Evolutionary conservation across 1,140 invertebrate genomes (phyloP), one percentile per base, ranked within the genome.

Genomic region (Ceratina australensis): DNA sequence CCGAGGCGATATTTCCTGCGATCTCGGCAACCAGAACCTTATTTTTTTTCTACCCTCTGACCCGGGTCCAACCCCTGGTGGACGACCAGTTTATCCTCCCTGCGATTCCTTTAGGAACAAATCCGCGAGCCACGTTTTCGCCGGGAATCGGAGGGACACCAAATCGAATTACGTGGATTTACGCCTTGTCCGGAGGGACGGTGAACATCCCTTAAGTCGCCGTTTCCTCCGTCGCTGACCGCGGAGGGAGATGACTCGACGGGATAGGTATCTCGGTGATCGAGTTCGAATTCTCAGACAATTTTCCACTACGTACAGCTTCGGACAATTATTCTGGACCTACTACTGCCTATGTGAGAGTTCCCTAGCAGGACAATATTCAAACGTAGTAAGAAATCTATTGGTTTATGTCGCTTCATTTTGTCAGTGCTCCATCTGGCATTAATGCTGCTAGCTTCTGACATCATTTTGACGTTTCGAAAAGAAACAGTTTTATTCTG

Each of bases 151-250:
- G 84, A 83, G 80, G 84, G 80, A 80, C 71, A 82, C 61, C 83
- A 88, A 88, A 91, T 90, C 86, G 85, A 90, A 89, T 89, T 90
- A 89, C 83, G 67, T 71, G 73, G 72, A 82, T 81, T 77, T 81
- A 63, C 74, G 61, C 72, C 64, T 61, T 28, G 24, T 33, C 42
- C 33, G n/a, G 12, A 18, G 24, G 33, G 42, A n/a, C 24, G 33
- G 28, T n/a, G 8, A 56, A 63, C 24, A 8, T 71, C 26, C 22
- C 56, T 49, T 69, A 69, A 76, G 42, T 49, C 63, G 33, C 33
- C 33, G 33, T 42, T 42, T 42, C 33, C 33, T 42, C 5, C 33
- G 7, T 59, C 42, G 54, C 60, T 76, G 65, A 8, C 64, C n/a
- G 20, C 22, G 61, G 10, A 20, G 13, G 20, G 7, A 20, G 28